Evolutionary conservation across 2,797 vertebrate species (phyloP).

Genomic region (Sitta carolinensis): DNA sequence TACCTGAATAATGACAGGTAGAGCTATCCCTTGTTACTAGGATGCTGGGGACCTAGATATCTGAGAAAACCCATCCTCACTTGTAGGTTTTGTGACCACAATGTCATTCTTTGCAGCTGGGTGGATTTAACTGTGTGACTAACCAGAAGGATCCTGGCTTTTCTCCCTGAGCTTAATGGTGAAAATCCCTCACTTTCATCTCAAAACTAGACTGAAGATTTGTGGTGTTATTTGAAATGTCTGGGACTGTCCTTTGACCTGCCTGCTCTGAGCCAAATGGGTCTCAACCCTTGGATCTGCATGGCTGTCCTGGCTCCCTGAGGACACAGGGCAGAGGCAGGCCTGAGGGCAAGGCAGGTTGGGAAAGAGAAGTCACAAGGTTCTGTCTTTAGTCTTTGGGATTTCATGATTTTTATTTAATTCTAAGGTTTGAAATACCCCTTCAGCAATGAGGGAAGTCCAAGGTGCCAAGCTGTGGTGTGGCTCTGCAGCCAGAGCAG

Average conservation of each 20-base stretch:
- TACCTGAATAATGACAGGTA: background rate
- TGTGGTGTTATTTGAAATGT: background rate
- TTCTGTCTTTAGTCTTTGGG: background rate
- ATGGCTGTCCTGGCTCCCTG: background rate
- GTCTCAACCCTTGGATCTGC: background rate
- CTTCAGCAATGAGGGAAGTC: background rate
- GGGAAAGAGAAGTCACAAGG: background rate
- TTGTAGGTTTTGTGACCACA: background rate
- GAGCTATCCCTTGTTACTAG: background rate
- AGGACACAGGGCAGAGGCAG: background rate
- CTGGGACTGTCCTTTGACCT: background rate
- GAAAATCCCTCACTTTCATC: background rate
- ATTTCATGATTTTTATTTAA: background rate
- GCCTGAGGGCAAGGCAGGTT: background rate
- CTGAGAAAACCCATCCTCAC: background rate
- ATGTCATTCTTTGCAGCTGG: background rate
- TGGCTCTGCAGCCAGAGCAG: background rate
- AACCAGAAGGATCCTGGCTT: background rate
- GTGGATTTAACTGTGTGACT: background rate
- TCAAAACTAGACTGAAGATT: background rate
- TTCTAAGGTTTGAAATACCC: background rate
- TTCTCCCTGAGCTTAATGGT: background rate
- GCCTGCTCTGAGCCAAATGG: background rate
- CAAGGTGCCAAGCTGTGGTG: fast-evolving
- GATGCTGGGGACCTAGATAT: background rate